These are phyloP conservation scores for Mus caroli DNA, from an alignment of 2,797 vertebrate species.

Conservation along the genomic window DNA sequence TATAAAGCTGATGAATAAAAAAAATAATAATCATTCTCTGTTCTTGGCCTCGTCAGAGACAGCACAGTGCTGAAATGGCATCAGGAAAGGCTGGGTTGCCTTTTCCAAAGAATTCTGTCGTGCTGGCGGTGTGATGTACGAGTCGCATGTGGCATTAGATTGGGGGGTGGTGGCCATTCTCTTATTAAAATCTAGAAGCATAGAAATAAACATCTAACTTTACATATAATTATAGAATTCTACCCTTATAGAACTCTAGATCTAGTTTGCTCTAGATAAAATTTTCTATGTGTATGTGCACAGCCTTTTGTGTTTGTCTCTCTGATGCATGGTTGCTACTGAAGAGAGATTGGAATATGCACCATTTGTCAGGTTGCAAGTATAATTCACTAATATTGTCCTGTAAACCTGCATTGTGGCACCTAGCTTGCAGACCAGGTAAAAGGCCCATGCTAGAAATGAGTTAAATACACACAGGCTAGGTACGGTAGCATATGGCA, in stretches of 20 bases:
- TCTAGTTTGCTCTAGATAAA: not conserved
- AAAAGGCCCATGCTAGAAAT: not conserved
- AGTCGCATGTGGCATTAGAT: not conserved
- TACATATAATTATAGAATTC: not conserved
- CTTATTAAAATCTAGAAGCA: conserved; percentile 9
- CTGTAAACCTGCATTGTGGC: not conserved
- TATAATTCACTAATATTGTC: not conserved
- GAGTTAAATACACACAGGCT: not conserved
- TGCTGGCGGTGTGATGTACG: not conserved
- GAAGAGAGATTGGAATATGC: not conserved
- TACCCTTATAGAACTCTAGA: not conserved
- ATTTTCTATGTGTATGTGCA: not conserved
- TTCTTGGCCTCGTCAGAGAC: not conserved
- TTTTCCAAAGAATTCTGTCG: conserved; percentile 5
- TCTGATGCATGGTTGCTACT: not conserved
- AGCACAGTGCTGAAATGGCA: not conserved
- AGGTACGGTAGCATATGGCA: not conserved
- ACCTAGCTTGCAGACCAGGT: not conserved
- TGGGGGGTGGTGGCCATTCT: not conserved
- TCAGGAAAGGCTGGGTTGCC: not conserved
- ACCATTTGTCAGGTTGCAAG: not conserved
- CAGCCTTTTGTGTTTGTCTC: not conserved
- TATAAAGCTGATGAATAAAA: conserved; percentile 56
- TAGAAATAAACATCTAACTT: conserved; percentile 11
- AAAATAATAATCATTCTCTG: conserved; percentile 46